Conservation (phyloP, 2,797 vertebrate species). For the Adrianichthys oophorus region DNA sequence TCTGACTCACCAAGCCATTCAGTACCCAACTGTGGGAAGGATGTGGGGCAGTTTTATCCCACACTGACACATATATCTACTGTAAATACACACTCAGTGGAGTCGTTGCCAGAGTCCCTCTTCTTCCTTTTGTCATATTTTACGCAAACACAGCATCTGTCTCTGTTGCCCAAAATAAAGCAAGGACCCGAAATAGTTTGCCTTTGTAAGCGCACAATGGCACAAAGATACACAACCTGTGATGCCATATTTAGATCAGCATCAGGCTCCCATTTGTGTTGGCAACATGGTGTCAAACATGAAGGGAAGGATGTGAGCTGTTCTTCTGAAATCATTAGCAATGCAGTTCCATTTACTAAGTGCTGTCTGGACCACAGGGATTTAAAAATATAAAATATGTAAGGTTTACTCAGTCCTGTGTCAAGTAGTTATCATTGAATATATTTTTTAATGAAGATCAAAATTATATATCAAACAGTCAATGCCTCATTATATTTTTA, state of each 20-base stretch:
- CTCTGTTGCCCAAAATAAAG: conserved; percentile 60
- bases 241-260: conserved; percentile 56
- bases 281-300: conserved; percentile 38
- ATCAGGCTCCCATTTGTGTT: conserved; percentile 55
- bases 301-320: conserved; percentile 46
- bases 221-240: conserved; percentile 48
- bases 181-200: conserved; percentile 57
- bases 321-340: conserved; percentile 49
- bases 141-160: conserved; percentile 70
- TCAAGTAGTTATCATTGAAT: conserved; percentile 13
- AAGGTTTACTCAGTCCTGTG: conserved; percentile 13
- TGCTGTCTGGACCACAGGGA: conserved; percentile 29
- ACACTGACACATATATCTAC: neutral
- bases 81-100: neutral
- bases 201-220: conserved; percentile 19
- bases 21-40: conserved; percentile 58
- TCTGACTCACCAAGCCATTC: conserved; percentile 73
- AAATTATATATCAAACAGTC: conserved; percentile 10
- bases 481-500: conserved; percentile 16
- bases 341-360: conserved; percentile 26
- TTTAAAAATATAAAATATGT: conserved; percentile 19
- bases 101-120: conserved; percentile 14
- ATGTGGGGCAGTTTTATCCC: conserved; percentile 39
- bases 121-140: conserved; percentile 48
- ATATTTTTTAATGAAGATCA: conserved; percentile 19